These are phyloP conservation scores for Drosophila eugracilis DNA, from an alignment of 1,140 invertebrate genomes.

Conservation along the genomic window DNA sequence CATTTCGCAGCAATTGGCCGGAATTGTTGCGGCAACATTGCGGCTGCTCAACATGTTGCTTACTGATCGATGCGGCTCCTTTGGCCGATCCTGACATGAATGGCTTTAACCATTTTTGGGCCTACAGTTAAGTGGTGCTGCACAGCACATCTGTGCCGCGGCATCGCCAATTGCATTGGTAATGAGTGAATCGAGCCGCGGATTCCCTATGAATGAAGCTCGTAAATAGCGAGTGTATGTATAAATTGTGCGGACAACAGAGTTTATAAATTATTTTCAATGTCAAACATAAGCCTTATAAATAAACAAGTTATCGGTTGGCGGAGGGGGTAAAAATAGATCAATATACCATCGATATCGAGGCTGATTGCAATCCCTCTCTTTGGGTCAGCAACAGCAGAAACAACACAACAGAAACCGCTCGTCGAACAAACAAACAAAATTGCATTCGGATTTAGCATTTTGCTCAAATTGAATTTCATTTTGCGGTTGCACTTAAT, in stretches of 20 bases:
- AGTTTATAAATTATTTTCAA: conserved; percentile 79
- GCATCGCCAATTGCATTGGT: conserved; percentile 71
- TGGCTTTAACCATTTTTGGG: conserved; percentile 82
- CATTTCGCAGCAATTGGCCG: conserved; percentile 71
- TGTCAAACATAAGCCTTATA: conserved; percentile 79
- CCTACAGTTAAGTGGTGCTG: conserved; percentile 75
- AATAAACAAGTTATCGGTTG: conserved; percentile 65
- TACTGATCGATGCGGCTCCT: conserved; percentile 81
- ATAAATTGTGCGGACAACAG: conserved; percentile 71
- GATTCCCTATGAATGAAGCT: conserved; percentile 71
- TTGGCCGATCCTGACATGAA: conserved; percentile 65
- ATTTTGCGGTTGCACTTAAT: conserved; percentile 78
- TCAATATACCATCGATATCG: conserved; percentile 34
- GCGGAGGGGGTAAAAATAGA: conserved; percentile 45
- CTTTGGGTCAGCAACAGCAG: conserved; percentile 41
- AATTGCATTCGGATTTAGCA: conserved; percentile 43
- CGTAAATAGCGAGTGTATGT: conserved; percentile 47
- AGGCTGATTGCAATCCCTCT: conserved; percentile 37
- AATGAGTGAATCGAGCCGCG: conserved; percentile 59
- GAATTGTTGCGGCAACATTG: conserved; percentile 80
- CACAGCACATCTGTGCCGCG: conserved; percentile 64
- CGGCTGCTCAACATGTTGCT: conserved; percentile 73
- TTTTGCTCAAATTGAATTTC: conserved; percentile 74
- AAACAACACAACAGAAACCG: conserved; percentile 21
- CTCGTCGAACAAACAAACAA: conserved; percentile 71